phyloP scores from a whole-genome alignment of 2,113 vertebrate species.

The Chascanopsetta lugubris region DNA sequence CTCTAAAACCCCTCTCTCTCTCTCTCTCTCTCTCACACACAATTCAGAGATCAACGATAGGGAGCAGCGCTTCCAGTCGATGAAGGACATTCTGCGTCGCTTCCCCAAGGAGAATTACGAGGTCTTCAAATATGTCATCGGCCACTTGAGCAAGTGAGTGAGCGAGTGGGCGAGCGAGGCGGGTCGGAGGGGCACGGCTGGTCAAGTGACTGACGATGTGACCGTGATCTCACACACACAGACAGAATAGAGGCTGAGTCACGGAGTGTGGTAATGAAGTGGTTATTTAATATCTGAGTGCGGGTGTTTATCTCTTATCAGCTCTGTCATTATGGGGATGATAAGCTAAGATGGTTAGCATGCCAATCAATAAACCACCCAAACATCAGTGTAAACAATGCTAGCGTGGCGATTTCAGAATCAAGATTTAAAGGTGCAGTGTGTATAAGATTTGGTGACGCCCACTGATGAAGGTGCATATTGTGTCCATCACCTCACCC shows the following conservation, averaged over 20 bases:
- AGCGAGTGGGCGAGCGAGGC: conserved; percentile 79
- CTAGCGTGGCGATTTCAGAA: no score
- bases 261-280: background rate
- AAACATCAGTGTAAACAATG: no score
- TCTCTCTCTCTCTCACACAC: conserved; percentile 35
- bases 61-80: conserved; percentile 90
- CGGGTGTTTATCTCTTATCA: background rate
- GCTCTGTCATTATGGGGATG: background rate
- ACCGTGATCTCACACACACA: conserved; percentile 39
- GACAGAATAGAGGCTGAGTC: conserved; percentile 28
- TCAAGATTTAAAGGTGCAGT: no score
- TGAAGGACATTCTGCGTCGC: conserved; percentile 90
- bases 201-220: conserved; percentile 11
- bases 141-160: conserved; percentile 92
- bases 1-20: conserved; percentile 44
- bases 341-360: no score
- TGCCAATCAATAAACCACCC: no score
- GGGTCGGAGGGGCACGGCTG: conserved; percentile 22
- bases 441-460: no score
- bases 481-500: no score
- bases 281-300: background rate
- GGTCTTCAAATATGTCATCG: conserved; percentile 96
- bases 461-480: no score
- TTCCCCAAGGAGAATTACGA: conserved; percentile 96
- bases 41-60: conserved; percentile 90